Evolutionary conservation across 1,140 invertebrate genomes (phyloP).

Genomic region (Trachymyrmex cornetzi): DNA sequence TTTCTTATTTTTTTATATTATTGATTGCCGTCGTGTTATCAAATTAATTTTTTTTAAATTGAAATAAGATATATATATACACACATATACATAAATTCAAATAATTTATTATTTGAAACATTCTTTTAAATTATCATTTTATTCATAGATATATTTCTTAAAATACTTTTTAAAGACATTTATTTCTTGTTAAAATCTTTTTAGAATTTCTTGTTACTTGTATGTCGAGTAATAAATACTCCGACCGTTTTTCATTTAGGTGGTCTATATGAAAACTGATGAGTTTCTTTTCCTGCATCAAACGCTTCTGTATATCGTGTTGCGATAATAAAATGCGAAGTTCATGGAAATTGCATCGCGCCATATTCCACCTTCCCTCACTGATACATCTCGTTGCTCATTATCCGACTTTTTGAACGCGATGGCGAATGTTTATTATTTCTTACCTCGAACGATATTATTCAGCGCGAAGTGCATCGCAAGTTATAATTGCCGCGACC

Average conservation of each 20-base stretch:
- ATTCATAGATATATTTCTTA: neutral
- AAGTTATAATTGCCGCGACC: conserved; percentile 62
- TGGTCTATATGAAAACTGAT: conserved; percentile 7
- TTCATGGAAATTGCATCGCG: conserved; percentile 57
- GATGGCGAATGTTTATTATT: conserved; percentile 60
- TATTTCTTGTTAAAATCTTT: neutral
- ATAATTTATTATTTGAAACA: neutral
- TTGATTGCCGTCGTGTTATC: neutral
- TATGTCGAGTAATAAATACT: neutral
- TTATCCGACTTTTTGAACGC: conserved; percentile 56
- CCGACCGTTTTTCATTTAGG: conserved; percentile 23
- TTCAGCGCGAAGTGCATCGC: conserved; percentile 56
- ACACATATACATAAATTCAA: neutral
- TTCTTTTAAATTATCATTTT: neutral
- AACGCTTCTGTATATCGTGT: conserved; percentile 21
- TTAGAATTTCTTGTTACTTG: neutral
- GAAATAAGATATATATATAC: neutral
- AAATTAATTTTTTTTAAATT: neutral
- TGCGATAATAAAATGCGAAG: conserved; percentile 57
- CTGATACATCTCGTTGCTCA: conserved; percentile 54
- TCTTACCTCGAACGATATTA: conserved; percentile 57
- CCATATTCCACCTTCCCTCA: conserved; percentile 13
- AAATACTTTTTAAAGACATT: neutral
- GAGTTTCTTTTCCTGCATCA: conserved; percentile 38
- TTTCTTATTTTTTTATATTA: neutral